phyloP scores from a whole-genome alignment of 2,113 vertebrate species.

The Microtus ochrogaster region DNA sequence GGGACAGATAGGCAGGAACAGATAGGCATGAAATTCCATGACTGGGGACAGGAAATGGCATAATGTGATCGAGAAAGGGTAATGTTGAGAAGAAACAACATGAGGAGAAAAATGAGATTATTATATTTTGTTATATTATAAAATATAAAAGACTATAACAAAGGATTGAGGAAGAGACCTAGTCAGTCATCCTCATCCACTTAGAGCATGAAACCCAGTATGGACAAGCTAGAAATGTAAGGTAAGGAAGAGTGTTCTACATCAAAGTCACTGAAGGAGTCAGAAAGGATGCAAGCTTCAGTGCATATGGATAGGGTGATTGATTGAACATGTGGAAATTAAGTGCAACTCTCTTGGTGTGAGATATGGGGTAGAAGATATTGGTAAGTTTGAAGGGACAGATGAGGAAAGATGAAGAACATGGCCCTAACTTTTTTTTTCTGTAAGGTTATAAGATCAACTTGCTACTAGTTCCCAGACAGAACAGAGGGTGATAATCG shows the following conservation, averaged over 20 bases:
- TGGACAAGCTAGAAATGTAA: background rate
- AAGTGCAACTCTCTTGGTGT: background rate
- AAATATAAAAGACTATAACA: background rate
- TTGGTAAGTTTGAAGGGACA: background rate
- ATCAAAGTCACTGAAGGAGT: background rate
- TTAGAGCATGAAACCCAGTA: no score
- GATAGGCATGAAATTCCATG: background rate
- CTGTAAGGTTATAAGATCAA: background rate
- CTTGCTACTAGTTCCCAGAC: background rate
- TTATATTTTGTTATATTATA: background rate
- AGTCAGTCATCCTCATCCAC: no score
- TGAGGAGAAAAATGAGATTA: background rate
- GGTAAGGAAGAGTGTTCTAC: background rate
- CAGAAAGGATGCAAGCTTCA: background rate
- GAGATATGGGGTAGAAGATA: background rate
- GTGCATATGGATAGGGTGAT: background rate
- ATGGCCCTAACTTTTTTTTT: background rate
- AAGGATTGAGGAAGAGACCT: background rate
- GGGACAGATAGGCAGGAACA: background rate
- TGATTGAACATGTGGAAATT: background rate
- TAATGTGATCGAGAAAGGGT: background rate
- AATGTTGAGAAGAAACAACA: background rate
- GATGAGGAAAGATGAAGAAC: background rate
- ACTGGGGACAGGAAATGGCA: background rate
- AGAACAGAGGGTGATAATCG: background rate